Evolutionary conservation across 2,888 invertebrate genomes (phyloP).

Genomic region (Athrips mouffetella): DNA sequence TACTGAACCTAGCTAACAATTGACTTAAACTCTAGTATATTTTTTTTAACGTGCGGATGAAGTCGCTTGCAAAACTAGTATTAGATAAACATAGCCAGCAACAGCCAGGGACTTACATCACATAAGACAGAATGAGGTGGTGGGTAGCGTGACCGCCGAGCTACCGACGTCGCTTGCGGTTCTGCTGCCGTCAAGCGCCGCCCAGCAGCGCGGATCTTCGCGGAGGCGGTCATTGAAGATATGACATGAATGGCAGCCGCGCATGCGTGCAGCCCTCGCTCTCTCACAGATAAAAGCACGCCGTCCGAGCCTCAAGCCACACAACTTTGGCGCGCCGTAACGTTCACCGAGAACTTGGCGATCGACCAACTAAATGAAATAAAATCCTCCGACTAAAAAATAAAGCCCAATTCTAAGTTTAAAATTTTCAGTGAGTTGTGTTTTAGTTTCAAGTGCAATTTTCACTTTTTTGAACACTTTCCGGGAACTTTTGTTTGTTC

Average conservation of each 20-base stretch:
- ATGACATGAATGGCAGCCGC: slow-evolving; percentile 61
- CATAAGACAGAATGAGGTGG: no score
- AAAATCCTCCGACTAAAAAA: slow-evolving; percentile 30
- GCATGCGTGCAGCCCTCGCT: slow-evolving; percentile 56
- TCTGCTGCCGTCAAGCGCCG: slow-evolving; percentile 4
- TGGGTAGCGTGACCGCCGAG: not conserved
- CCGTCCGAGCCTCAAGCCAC: slow-evolving; percentile 53
- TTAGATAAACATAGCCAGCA: no score
- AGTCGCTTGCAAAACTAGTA: no score
- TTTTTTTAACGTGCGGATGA: no score
- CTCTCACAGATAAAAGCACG: slow-evolving; percentile 67
- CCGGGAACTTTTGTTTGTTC: slow-evolving; percentile 47
- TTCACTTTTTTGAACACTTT: slow-evolving; percentile 32
- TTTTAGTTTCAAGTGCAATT: slow-evolving; percentile 45
- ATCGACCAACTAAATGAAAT: slow-evolving; percentile 31
- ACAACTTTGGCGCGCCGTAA: slow-evolving; percentile 72
- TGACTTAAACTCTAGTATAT: no score
- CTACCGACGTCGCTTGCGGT: no score
- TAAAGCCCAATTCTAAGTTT: slow-evolving; percentile 12
- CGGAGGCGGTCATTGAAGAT: slow-evolving; percentile 70
- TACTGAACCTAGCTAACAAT: no score
- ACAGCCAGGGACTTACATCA: no score
- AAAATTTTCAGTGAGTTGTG: slow-evolving; percentile 42
- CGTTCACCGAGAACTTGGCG: slow-evolving; percentile 59
- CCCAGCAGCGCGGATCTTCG: slow-evolving; percentile 40